These are phyloP conservation scores for Sinocyclocheilus maitianheensis DNA, from an alignment of 2,113 vertebrate species.

Conservation along the genomic window DNA sequence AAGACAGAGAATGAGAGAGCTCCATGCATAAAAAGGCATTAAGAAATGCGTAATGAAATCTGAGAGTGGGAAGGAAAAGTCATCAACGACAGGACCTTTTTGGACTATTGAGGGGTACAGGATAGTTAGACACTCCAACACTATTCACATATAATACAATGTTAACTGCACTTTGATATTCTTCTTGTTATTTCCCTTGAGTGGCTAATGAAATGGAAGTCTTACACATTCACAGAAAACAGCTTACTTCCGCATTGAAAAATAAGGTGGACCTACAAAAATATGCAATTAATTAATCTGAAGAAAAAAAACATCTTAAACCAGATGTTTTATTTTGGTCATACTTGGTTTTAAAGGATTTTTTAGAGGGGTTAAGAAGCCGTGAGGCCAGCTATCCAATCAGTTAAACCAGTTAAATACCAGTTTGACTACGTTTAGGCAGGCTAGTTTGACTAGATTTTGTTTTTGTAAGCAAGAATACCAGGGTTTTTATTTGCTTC, in stretches of 20 bases:
- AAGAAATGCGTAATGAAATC: slow-evolving; percentile 35
- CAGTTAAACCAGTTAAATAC: background rate
- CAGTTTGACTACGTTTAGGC: background rate
- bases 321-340: background rate
- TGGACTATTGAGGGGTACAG: background rate
- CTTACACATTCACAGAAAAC: too few species aligned
- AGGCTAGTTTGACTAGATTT: background rate
- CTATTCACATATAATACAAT: too few species aligned
- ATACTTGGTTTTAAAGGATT: background rate
- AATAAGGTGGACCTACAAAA: background rate
- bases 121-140: background rate
- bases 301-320: background rate
- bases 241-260: too few species aligned
- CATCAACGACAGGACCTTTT: slow-evolving; percentile 15
- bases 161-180: too few species aligned
- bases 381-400: background rate
- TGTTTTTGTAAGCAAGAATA: background rate
- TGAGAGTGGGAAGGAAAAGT: slow-evolving; percentile 30
- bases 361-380: background rate
- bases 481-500: background rate
- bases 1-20: background rate
- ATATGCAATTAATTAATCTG: background rate
- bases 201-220: too few species aligned
- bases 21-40: slow-evolving; percentile 27
- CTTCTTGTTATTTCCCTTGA: too few species aligned